Evolutionary conservation across 2,113 vertebrate species (phyloP).

Genomic region (Erpornis zantholeuca): DNA sequence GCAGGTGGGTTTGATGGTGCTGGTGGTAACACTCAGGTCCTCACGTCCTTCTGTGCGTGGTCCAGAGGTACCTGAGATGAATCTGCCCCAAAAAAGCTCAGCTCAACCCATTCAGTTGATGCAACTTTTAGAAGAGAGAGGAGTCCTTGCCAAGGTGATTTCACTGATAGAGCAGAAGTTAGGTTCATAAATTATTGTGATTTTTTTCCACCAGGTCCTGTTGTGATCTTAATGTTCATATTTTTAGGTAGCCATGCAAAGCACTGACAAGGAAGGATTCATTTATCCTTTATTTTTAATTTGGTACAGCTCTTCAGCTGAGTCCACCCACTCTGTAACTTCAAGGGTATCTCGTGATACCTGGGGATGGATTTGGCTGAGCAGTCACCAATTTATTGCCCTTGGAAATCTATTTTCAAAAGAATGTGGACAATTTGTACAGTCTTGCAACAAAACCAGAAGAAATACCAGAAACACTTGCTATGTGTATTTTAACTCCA

Average conservation of each 20-base stretch:
- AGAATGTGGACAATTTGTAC: not conserved
- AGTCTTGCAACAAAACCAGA: not conserved
- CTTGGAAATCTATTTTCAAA: not conserved
- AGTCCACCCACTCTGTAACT: not conserved
- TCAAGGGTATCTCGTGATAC: not conserved
- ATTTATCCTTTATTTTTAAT: not conserved
- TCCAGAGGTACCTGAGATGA: not conserved
- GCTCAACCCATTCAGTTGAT: not conserved
- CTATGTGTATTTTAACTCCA: not conserved
- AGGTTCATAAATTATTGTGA: not conserved
- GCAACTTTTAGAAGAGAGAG: not conserved
- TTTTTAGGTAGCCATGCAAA: not conserved
- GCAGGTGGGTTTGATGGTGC: not conserved
- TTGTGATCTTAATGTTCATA: not conserved
- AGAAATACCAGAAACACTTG: not conserved
- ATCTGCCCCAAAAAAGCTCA: rapidly evolving
- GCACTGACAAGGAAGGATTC: not conserved
- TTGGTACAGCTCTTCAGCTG: not conserved
- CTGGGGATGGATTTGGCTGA: not conserved
- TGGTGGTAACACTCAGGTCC: not conserved
- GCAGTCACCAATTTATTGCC: not conserved
- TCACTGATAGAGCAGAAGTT: not conserved
- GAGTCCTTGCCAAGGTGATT: not conserved
- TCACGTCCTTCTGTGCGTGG: rapidly evolving
- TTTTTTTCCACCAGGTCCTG: not conserved